phyloP scores from a whole-genome alignment of 2,888 invertebrate species.

The Tenthredo distinguenda region DNA sequence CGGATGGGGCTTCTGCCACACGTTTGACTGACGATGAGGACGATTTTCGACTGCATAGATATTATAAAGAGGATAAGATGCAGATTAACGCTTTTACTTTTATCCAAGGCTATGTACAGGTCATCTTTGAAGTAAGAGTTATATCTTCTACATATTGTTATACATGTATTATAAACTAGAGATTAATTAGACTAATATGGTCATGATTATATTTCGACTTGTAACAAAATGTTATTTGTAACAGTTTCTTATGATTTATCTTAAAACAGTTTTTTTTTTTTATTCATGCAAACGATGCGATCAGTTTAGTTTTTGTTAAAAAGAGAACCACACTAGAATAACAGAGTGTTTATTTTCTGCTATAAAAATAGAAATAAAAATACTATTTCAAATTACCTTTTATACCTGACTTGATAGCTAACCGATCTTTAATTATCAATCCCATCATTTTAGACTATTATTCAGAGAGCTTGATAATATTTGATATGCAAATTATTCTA shows the following conservation, averaged over 20 bases:
- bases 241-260: background rate
- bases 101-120: background rate
- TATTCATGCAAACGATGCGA: background rate
- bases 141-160: background rate
- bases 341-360: background rate
- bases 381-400: too few relatives aligned
- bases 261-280: background rate
- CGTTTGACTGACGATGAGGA: conserved; percentile 29
- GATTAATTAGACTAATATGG: background rate
- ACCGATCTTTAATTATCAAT: too few relatives aligned
- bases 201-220: background rate
- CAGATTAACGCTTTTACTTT: background rate
- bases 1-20: conserved; percentile 57
- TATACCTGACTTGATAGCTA: too few relatives aligned
- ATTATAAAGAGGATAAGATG: background rate
- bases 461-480: too few relatives aligned
- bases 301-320: background rate
- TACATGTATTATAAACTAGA: background rate
- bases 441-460: too few relatives aligned
- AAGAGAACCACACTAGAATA: background rate
- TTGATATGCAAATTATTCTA: too few relatives aligned
- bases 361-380: background rate
- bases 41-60: background rate
- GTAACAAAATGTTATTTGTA: background rate
- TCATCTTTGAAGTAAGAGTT: background rate